Base-by-base conservation (phyloP, 92 coral and sea anemone genomes). In the Diadumene lineata region DNA sequence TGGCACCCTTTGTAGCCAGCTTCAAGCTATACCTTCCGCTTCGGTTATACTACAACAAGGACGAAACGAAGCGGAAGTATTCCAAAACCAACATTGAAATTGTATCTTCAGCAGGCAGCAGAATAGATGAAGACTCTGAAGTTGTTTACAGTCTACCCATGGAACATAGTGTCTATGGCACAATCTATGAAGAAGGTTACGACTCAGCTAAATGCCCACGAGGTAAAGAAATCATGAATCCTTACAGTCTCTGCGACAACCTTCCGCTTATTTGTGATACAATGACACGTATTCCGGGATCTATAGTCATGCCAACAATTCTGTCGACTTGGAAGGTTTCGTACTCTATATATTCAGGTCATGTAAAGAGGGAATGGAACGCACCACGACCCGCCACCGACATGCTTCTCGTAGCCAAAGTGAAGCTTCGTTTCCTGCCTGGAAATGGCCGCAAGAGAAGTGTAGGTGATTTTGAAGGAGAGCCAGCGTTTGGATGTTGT, bases 311-410 rank as follows among this genome's bases (percentile, higher is more conserved):
- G 80, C 89, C 89, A 43, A 85, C 89, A 21, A 74, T 72, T 43
- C 71, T 85, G 50, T 85, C 86, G 8, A 81, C 87, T 1, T 85
- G 87, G 87, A 62, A 67, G 19, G 1, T 85, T 2, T 30, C 55
- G 4, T 85, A 73, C 32, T 28, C 75, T 1, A n/a, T 66, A 8
- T 46, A 58, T 19, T 31, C 86, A 10, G 89, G 89, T 19, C 43
- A 55, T 55, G 28, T 1, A 0, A 51, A 24, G 26, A 15, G 81
- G 23, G 32, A 25, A 16, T 85, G 89, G 89, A 55, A 63, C 51
- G 86, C 87, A 13, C 86, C 86, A 33, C 48, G 75, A 46, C 86
- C 89, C 7, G 77, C 89, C 43, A 85, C 87, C 17, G 57, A 80
- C 50, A 65, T 85, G 19, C 76, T 72, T 34, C 8, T 74, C 26